Percentiles rank a stretch among this genome's conserved stretches.
Evolutionary conservation across 2,113 vertebrate species (phyloP).

Genomic region (Clupea harengus): DNA sequence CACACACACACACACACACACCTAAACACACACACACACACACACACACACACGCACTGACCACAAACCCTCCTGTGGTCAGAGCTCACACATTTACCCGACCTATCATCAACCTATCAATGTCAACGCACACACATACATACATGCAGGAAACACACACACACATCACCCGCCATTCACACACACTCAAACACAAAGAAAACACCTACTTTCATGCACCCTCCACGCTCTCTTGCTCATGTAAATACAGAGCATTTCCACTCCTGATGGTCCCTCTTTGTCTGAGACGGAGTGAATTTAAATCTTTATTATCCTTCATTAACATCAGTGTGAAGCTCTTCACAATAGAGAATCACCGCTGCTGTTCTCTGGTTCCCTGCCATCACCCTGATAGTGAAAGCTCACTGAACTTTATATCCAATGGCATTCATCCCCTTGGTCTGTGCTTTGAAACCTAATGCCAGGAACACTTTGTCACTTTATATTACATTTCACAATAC

Average conservation of each 20-base stretch:
- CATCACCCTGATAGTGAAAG: background rate
- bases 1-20: background rate
- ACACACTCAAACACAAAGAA: too few species aligned
- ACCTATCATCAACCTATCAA: conserved; percentile 28
- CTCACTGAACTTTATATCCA: background rate
- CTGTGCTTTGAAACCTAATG: background rate
- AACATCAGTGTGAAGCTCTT: conserved; percentile 12
- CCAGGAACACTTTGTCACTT: background rate
- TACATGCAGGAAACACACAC: background rate
- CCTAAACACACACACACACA: background rate
- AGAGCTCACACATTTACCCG: conserved; percentile 23
- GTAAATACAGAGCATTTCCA: background rate
- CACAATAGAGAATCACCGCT: background rate
- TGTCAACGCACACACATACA: conserved; percentile 36
- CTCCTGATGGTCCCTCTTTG: background rate
- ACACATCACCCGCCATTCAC: background rate
- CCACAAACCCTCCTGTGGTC: conserved; percentile 21
- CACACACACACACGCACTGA: conserved; percentile 2
- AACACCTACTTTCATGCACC: conserved; percentile 16
- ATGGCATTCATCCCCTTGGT: background rate
- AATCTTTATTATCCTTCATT: conserved; percentile 2
- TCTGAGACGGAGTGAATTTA: background rate
- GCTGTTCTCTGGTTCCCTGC: background rate
- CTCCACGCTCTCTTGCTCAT: background rate
- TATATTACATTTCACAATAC: background rate